These are phyloP conservation scores for Panthera uncia DNA, from an alignment of 2,113 vertebrate genomes.

Conservation along the genomic window DNA sequence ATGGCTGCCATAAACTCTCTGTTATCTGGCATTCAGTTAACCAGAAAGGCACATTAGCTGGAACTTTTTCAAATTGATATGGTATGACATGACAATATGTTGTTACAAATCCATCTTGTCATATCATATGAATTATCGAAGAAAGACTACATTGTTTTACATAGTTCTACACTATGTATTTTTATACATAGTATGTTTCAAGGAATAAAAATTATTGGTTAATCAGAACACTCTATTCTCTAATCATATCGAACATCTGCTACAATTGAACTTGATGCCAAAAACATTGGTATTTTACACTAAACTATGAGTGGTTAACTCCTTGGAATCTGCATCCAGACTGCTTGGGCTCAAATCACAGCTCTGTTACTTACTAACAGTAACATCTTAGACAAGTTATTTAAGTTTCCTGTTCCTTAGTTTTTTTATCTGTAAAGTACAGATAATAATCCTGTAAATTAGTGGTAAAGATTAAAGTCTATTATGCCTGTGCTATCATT, in stretches of 20 bases:
- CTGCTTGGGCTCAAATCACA: background rate
- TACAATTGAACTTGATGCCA: background rate
- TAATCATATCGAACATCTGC: background rate
- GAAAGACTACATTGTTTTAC: slow-evolving; percentile 44
- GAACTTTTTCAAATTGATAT: background rate
- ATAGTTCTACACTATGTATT: background rate
- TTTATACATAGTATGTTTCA: background rate
- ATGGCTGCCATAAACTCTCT: background rate
- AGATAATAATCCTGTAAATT: background rate
- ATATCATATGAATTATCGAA: background rate
- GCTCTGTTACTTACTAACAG: background rate
- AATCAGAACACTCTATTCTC: background rate
- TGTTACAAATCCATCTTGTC: background rate
- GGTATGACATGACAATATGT: background rate
- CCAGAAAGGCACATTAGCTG: background rate
- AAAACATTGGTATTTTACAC: background rate
- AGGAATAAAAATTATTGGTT: background rate
- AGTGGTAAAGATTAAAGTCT: background rate
- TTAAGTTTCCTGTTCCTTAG: background rate
- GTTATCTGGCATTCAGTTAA: slow-evolving; percentile 10
- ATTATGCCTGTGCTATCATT: background rate
- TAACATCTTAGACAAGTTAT: background rate
- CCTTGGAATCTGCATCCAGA: background rate
- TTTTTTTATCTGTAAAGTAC: background rate
- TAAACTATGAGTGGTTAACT: background rate